These are phyloP conservation scores for Tricholaema leucomelas DNA, from an alignment of 2,113 vertebrate genomes.

Conservation along the genomic window DNA sequence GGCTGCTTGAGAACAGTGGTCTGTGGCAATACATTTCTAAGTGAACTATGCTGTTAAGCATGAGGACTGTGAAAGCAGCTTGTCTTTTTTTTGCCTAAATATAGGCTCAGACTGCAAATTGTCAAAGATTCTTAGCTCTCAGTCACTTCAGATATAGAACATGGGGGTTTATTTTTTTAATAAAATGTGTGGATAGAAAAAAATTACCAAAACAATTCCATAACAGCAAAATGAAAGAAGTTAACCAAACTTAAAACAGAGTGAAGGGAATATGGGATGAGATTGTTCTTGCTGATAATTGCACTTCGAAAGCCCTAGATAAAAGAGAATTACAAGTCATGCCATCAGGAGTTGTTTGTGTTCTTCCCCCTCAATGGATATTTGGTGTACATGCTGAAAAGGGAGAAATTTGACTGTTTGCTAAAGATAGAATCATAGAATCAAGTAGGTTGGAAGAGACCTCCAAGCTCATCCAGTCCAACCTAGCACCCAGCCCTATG, in stretches of 20 bases:
- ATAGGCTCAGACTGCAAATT: background rate
- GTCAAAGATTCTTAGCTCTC: background rate
- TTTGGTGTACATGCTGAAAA: background rate
- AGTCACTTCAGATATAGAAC: background rate
- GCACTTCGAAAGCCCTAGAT: background rate
- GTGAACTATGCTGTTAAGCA: background rate
- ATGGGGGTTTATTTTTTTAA: background rate
- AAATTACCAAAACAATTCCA: background rate
- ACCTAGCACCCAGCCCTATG: too few relatives aligned
- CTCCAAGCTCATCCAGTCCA: too few relatives aligned
- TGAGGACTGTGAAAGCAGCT: background rate
- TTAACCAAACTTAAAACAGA: background rate
- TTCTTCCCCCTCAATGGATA: rapidly evolving
- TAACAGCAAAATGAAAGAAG: background rate
- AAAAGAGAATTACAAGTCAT: background rate
- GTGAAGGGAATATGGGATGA: background rate
- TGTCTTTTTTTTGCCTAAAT: background rate
- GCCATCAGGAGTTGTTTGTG: background rate
- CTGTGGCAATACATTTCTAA: background rate
- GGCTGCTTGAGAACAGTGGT: background rate
- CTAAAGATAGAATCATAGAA: too few relatives aligned
- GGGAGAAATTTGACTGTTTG: background rate
- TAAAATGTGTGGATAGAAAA: background rate
- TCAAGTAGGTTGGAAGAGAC: too few relatives aligned
- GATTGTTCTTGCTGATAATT: background rate